Conservation (phyloP, 2,797 vertebrate species). For the Lagorchestes hirsutus region DNA sequence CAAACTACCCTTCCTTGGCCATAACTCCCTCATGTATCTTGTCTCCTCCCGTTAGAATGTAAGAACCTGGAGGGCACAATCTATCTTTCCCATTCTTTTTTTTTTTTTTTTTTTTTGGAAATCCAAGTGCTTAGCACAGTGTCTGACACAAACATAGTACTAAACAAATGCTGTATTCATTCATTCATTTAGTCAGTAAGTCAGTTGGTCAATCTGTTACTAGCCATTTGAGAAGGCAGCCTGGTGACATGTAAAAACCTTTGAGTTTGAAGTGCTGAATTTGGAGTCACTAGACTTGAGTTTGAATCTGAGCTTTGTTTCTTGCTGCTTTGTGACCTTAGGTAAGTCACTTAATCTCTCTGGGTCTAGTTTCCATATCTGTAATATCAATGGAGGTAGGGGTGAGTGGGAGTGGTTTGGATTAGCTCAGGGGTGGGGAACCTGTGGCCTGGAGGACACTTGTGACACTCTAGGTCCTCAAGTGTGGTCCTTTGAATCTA, state of each 20-base stretch:
- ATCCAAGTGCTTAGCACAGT: background rate
- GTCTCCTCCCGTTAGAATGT: background rate
- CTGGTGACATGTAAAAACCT: background rate
- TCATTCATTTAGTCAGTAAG: background rate
- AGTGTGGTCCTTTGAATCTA: too few species aligned
- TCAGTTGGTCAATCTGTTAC: background rate
- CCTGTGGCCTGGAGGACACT: too few species aligned
- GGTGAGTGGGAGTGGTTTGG: background rate
- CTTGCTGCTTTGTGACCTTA: background rate
- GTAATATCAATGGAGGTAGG: background rate
- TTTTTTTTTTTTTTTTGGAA: background rate
- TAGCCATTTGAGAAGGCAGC: background rate
- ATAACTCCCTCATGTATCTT: background rate
- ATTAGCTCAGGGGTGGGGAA: background rate
- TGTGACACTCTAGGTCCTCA: too few species aligned
- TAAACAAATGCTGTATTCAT: background rate
- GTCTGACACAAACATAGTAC: background rate
- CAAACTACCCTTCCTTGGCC: background rate
- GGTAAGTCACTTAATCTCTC: background rate
- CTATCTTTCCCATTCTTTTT: background rate
- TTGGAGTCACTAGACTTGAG: background rate
- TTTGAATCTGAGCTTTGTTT: background rate
- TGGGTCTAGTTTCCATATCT: background rate
- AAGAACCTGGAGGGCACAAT: background rate
- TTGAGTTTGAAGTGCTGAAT: background rate